Evolutionary conservation across 2,888 invertebrate genomes (phyloP).

Genomic region (Malachius bipustulatus): DNA sequence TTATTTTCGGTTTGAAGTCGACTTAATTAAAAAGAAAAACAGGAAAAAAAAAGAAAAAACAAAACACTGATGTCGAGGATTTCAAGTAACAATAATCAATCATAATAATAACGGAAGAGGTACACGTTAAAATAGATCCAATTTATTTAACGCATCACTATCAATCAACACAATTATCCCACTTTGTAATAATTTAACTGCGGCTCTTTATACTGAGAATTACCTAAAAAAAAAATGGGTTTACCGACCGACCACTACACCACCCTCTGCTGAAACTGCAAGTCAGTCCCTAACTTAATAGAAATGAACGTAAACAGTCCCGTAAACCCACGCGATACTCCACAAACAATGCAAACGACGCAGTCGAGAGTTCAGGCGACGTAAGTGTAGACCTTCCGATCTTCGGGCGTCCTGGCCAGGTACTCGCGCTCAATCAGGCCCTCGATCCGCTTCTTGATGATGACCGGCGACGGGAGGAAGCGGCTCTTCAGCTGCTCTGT

Average conservation of each 20-base stretch:
- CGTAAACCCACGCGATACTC: constrained; percentile 4
- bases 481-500: constrained; percentile 93
- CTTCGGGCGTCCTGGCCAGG: constrained; percentile 92
- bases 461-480: constrained; percentile 94
- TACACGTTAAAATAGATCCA: not conserved
- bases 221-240: not conserved
- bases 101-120: not conserved
- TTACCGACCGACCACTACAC: constrained; percentile 1
- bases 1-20: too few species aligned
- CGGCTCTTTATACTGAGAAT: not conserved
- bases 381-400: constrained; percentile 92
- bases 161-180: not conserved
- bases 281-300: not conserved
- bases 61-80: not conserved
- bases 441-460: constrained; percentile 99
- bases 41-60: not conserved
- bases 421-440: constrained; percentile 98
- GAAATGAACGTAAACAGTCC: not conserved
- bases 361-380: constrained; percentile 65
- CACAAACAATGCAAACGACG: not conserved
- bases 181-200: not conserved
- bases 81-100: not conserved
- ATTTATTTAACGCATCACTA: constrained; percentile 2
- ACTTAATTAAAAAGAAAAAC: constrained; percentile 1
- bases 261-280: not conserved